phyloP scores from a whole-genome alignment of 2,888 invertebrate genomes.

The Ormyrus thymus region DNA sequence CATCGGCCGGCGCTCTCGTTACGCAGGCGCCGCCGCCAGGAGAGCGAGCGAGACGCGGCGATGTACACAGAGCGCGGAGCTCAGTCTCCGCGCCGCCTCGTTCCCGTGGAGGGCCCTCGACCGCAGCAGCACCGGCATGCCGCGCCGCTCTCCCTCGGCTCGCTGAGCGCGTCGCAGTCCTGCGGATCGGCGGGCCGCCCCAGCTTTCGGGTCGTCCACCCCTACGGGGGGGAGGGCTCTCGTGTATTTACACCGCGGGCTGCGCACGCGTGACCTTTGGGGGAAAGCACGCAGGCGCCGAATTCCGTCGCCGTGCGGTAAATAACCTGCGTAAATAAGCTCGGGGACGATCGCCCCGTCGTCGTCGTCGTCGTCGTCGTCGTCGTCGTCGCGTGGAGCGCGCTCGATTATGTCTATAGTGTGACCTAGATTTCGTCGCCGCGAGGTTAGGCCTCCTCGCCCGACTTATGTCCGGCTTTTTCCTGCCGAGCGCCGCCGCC shows the following conservation, averaged over 20 bases:
- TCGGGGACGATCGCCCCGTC: too few species aligned
- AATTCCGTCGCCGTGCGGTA: too few species aligned
- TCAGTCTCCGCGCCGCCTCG: constrained; percentile 18
- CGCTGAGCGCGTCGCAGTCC: background rate
- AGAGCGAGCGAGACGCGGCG: constrained; percentile 21
- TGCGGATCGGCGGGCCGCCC: background rate
- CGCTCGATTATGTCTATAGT: background rate
- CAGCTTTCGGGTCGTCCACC: too few species aligned
- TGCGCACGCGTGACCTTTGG: too few species aligned
- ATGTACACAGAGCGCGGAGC: constrained; percentile 34
- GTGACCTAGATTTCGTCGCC: constrained; percentile 21
- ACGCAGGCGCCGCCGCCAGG: constrained; percentile 47
- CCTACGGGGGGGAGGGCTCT: too few species aligned
- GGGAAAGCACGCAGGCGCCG: too few species aligned
- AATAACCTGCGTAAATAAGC: too few species aligned
- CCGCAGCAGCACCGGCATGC: constrained; percentile 27
- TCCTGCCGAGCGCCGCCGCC: too few species aligned
- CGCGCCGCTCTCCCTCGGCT: constrained; percentile 12
- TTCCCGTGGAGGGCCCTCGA: too few species aligned
- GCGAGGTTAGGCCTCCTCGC: constrained; percentile 12
- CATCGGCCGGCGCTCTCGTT: constrained; percentile 44
- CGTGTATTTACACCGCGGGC: too few species aligned
- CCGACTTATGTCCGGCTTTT: background rate
- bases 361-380: too few species aligned
- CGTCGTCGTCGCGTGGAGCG: background rate